Evolutionary conservation across 2,888 invertebrate genomes (phyloP).

Genomic region (Allolobophora icterica): DNA sequence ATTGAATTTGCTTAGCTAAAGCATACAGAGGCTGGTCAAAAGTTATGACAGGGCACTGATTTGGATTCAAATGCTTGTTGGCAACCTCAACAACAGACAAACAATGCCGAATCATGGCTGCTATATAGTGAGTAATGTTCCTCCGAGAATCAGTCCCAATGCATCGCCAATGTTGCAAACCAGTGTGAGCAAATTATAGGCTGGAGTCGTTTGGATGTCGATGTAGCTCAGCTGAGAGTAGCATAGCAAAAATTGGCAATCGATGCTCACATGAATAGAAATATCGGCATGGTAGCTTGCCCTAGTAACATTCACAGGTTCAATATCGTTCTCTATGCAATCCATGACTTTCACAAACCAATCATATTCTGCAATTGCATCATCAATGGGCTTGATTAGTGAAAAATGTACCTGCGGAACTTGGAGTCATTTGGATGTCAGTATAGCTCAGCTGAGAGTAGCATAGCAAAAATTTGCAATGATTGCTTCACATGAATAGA

Average conservation of each 20-base stretch:
- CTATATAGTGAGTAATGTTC: slow-evolving; percentile 35
- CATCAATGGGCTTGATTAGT: no score
- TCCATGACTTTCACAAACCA: neutral
- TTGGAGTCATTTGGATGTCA: no score
- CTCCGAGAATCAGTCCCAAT: no score
- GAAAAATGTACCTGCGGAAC: no score
- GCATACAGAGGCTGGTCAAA: slow-evolving; percentile 54
- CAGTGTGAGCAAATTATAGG: no score
- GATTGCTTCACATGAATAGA: slow-evolving; percentile 24
- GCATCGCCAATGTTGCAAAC: no score
- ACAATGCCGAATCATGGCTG: slow-evolving; percentile 43
- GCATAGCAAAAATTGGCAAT: slow-evolving; percentile 36
- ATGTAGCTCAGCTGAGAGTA: no score
- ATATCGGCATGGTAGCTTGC: slow-evolving; percentile 40
- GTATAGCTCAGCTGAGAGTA: no score
- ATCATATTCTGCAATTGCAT: no score
- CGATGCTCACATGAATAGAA: slow-evolving; percentile 18
- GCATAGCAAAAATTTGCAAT: slow-evolving; percentile 35
- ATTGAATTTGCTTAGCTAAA: slow-evolving; percentile 55
- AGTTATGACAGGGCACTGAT: slow-evolving; percentile 51
- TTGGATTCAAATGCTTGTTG: slow-evolving; percentile 49
- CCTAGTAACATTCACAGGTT: slow-evolving; percentile 35
- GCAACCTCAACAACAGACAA: slow-evolving; percentile 39
- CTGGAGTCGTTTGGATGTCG: no score
- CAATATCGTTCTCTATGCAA: neutral